Base-by-base conservation (phyloP, 2,888 invertebrate genomes). In the Ochropleura leucogaster region DNA sequence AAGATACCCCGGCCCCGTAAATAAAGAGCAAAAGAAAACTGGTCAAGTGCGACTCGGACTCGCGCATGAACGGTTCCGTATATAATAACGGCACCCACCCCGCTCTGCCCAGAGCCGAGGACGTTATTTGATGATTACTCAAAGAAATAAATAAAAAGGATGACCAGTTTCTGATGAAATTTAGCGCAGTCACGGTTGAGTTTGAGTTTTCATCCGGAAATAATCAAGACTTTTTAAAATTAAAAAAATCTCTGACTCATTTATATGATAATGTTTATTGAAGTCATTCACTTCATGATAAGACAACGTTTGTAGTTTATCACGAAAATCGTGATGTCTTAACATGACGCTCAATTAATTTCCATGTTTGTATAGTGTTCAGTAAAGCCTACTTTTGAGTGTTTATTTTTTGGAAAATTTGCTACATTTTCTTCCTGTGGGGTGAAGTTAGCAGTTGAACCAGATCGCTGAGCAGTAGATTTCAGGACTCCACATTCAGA, bases 221-320 rank as follows among this genome's bases (percentile, higher is more conserved):
- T 51, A 46, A 59, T 49, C 10, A 8, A 51, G 6, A 2, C 49
- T 44, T 1, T 40, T 16, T 40, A 9, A 0, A n/a, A 64, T 64
- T 12, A n/a, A 16, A 47, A 18, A 30, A 62, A 55, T 46, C 30
- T 12, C 40, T 12, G 44, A 53, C 5, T 40, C 14, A 62, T 47
- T 55, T 47, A 0, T 40, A 74, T 16, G 57, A 64, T 64, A 74
- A 49, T 47, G 30, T 30, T 8, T 49, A 10, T 71, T 30, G 49
- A 74, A 74, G 60, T 57, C 74, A 63, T 30, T 57, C 42, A 42
- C 47, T 72, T 72, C n/a, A 40, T 51, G 60, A 73, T 72, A 60
- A 73, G n/a, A 72, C 4, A 68, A 40, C 16, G 40, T 47, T 47
- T 40, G 18, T 40, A 40, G 8, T 57, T 47, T 12, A 47, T 10